phyloP scores from a whole-genome alignment of 2,797 vertebrate species.

The Eidolon dupreanum region DNA sequence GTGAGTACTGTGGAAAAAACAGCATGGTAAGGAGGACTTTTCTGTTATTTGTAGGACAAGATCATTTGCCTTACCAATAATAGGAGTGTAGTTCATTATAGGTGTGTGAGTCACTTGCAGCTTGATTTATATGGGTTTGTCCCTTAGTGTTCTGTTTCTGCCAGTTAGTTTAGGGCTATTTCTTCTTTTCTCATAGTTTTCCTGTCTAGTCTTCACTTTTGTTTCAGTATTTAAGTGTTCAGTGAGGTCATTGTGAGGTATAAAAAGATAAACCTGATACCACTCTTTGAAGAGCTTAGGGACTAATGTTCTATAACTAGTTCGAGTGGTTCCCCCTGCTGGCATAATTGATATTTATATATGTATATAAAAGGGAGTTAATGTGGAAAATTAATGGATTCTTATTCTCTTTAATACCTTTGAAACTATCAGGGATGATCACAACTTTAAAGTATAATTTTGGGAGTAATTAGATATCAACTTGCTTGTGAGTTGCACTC shows the following conservation, averaged over 20 bases:
- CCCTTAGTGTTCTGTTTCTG: neutral
- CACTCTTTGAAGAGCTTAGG: neutral
- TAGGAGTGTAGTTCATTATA: neutral
- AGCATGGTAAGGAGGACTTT: neutral
- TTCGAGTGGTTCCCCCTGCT: constrained; percentile 42
- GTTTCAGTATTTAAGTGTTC: constrained; percentile 22
- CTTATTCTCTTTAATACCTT: constrained; percentile 33
- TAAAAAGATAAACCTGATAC: neutral
- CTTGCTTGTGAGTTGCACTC: neutral
- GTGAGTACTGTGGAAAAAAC: neutral
- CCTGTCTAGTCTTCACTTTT: constrained; percentile 31
- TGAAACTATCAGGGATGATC: constrained; percentile 4
- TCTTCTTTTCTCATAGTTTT: constrained; percentile 20
- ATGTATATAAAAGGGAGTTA: neutral
- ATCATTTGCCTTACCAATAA: neutral
- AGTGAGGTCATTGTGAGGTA: neutral
- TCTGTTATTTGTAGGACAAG: neutral
- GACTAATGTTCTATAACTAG: neutral
- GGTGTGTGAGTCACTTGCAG: neutral
- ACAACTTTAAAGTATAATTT: constrained; percentile 8
- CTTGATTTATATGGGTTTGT: neutral
- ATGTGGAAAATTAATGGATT: neutral
- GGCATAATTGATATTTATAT: neutral
- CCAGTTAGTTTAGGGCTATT: neutral
- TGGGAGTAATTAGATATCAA: neutral